phyloP scores from a whole-genome alignment of 2,113 vertebrate genomes.

The Apodemus sylvaticus region DNA sequence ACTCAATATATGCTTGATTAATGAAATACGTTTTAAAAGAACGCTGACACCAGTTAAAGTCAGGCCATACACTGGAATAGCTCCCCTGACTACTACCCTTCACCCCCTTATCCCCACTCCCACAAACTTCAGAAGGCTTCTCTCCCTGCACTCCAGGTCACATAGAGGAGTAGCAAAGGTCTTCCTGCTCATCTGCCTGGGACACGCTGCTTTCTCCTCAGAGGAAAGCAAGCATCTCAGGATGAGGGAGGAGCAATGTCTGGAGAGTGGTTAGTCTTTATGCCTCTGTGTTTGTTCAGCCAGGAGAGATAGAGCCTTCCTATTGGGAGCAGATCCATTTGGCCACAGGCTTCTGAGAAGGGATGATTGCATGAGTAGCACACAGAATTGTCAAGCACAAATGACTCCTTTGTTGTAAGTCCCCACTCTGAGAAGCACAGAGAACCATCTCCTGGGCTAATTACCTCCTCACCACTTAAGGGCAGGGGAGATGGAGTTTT shows the following conservation, averaged over 20 bases:
- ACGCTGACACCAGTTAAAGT: background rate
- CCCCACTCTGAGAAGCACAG: constrained; percentile 38
- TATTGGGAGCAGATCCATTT: constrained; percentile 64
- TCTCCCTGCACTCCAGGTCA: background rate
- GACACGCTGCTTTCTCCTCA: background rate
- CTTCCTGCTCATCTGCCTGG: background rate
- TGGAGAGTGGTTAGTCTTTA: background rate
- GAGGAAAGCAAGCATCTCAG: background rate
- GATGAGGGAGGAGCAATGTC: background rate
- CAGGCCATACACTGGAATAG: background rate
- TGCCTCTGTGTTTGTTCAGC: constrained; percentile 18
- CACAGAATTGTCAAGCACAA: constrained; percentile 62
- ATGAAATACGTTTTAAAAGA: background rate
- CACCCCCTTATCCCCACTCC: too few relatives aligned
- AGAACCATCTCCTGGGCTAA: constrained; percentile 13
- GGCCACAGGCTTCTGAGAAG: constrained; percentile 59
- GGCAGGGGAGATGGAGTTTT: constrained; percentile 50
- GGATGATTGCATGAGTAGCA: constrained; percentile 68
- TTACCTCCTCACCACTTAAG: constrained; percentile 53
- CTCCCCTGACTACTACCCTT: background rate
- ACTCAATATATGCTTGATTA: background rate
- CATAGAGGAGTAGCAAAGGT: background rate
- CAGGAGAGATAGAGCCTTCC: constrained; percentile 2
- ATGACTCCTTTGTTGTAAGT: constrained; percentile 69
- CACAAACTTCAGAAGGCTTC: background rate